Conservation (phyloP, 2,113 vertebrate species). For the Cromileptes altivelis region DNA sequence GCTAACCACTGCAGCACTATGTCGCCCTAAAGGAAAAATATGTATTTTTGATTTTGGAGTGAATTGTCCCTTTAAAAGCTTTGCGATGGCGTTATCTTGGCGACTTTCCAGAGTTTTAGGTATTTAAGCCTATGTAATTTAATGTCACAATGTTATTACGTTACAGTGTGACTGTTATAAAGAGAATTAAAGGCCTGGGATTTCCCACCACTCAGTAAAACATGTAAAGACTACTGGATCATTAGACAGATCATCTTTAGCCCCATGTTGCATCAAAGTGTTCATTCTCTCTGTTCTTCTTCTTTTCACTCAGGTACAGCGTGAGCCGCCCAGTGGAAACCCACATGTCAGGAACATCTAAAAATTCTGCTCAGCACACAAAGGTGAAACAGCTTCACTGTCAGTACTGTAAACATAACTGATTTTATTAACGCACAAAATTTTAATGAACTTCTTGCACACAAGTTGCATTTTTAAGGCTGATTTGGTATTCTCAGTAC, state of each 20-base stretch:
- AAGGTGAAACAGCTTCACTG: slow-evolving; percentile 84
- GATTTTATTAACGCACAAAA: not conserved
- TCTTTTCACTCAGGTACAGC: slow-evolving; percentile 89
- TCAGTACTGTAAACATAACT: not conserved
- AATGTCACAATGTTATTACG: not conserved
- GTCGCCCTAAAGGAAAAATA: too few relatives aligned
- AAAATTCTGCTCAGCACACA: slow-evolving; percentile 85
- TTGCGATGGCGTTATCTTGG: too few relatives aligned
- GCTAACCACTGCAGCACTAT: too few relatives aligned
- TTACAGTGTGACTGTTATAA: not conserved
- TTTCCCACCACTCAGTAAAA: not conserved
- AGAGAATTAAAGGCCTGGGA: not conserved
- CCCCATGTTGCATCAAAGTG: not conserved
- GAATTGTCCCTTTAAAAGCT: too few relatives aligned
- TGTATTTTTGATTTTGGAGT: too few relatives aligned
- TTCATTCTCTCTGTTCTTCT: slow-evolving; percentile 1
- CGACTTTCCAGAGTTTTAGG: not conserved
- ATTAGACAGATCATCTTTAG: not conserved
- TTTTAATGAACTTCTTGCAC: not conserved
- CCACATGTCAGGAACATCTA: slow-evolving; percentile 89
- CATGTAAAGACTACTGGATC: not conserved
- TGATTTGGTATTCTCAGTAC: not conserved
- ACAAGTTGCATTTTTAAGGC: not conserved
- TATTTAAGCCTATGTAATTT: slow-evolving; percentile 1
- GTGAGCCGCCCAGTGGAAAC: slow-evolving; percentile 93